These are phyloP conservation scores for Ceyx cyanopectus DNA, from an alignment of 2,113 vertebrate species.

Conservation along the genomic window DNA sequence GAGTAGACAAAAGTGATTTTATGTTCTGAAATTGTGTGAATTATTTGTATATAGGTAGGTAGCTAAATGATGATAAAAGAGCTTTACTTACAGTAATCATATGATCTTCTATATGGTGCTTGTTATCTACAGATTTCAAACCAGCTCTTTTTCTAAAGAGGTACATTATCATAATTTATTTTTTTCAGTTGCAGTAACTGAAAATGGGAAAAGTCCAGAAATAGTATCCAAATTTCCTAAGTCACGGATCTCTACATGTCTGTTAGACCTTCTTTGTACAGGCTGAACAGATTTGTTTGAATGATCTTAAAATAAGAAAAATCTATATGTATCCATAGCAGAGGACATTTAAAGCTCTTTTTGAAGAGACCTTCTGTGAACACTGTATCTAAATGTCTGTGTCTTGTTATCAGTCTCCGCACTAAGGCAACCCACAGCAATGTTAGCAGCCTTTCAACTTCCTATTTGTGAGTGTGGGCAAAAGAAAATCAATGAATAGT, in stretches of 20 bases:
- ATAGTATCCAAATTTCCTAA: not conserved
- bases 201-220: not conserved
- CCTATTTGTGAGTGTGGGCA: not conserved
- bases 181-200: not conserved
- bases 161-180: not conserved
- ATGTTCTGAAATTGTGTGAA: not conserved
- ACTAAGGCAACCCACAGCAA: not conserved
- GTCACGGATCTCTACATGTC: not conserved
- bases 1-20: not conserved
- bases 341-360: not conserved
- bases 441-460: not conserved
- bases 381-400: rapidly evolving
- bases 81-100: not conserved
- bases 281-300: not conserved
- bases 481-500: not conserved
- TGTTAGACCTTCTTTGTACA: not conserved
- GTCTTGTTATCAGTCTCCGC: not conserved
- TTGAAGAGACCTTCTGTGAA: not conserved
- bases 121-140: not conserved
- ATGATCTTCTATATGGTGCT: not conserved
- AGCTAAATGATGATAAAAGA: not conserved
- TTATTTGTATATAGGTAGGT: not conserved
- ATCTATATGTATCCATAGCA: not conserved
- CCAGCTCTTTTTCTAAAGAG: not conserved
- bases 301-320: not conserved